These are phyloP conservation scores for Carassius auratus DNA, from an alignment of 2,113 vertebrate species.

Conservation along the genomic window DNA sequence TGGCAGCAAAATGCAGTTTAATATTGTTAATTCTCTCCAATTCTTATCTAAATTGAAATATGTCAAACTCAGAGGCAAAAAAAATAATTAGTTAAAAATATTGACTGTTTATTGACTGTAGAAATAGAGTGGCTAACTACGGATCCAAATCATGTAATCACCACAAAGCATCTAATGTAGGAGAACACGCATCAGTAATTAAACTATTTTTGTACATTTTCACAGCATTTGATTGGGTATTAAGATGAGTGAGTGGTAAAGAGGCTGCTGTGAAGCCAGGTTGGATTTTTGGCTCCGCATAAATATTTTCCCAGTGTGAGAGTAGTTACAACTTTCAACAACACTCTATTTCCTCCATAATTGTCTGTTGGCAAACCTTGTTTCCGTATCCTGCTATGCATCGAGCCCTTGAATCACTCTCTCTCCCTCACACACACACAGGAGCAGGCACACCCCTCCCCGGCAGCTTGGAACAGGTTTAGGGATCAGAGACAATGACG, in stretches of 20 bases:
- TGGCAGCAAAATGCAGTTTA: conserved; percentile 54
- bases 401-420: background rate
- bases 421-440: background rate
- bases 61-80: conserved; percentile 25
- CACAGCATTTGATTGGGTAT: conserved; percentile 47
- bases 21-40: conserved; percentile 41
- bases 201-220: conserved; percentile 40
- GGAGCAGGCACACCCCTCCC: background rate
- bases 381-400: conserved; percentile 47
- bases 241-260: conserved; percentile 44
- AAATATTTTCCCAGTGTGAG: conserved; percentile 49
- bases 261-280: conserved; percentile 33
- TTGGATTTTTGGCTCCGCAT: conserved; percentile 32
- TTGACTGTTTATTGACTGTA: conserved; percentile 30
- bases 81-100: background rate
- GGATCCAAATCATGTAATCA: conserved; percentile 27
- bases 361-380: conserved; percentile 48
- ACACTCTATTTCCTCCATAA: conserved; percentile 39
- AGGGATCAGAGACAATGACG: conserved; percentile 26
- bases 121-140: background rate
- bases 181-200: conserved; percentile 52
- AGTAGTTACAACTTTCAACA: conserved; percentile 45
- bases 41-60: conserved; percentile 52
- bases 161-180: conserved; percentile 40
- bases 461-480: conserved; percentile 39